Conservation (phyloP, 1,140 invertebrate genomes). For the Periplaneta americana region DNA sequence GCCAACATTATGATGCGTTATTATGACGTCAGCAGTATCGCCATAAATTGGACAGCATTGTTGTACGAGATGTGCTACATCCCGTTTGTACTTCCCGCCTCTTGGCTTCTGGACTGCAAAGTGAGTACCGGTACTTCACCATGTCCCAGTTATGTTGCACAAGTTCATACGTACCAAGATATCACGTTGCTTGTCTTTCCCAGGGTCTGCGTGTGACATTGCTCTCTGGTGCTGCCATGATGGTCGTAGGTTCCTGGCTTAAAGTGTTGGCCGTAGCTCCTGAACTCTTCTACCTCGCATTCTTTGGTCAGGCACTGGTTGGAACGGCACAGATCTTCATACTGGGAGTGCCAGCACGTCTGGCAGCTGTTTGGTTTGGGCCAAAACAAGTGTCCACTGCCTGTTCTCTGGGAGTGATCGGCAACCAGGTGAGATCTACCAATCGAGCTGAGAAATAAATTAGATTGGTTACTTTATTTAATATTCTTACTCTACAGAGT, state of each 20-base stretch:
- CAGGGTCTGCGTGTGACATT: conserved; percentile 51
- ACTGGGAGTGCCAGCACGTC: conserved; percentile 60
- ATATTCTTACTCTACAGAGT: too few relatives aligned
- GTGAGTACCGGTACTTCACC: conserved; percentile 12
- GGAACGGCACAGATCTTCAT: conserved; percentile 66
- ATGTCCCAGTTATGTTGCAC: too few relatives aligned
- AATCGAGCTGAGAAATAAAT: too few relatives aligned
- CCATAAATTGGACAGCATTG: conserved; percentile 59
- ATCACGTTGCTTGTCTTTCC: neutral
- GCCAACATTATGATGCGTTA: conserved; percentile 32
- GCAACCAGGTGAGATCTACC: conserved; percentile 53
- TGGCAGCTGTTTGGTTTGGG: conserved; percentile 68
- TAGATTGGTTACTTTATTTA: too few relatives aligned
- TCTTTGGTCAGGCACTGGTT: conserved; percentile 61
- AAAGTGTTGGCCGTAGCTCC: conserved; percentile 57
- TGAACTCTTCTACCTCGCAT: conserved; percentile 57
- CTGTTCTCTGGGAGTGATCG: conserved; percentile 70
- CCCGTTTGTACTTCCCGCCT: conserved; percentile 61
- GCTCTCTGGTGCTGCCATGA: conserved; percentile 51
- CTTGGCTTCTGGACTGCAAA: conserved; percentile 52
- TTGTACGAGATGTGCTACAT: conserved; percentile 68
- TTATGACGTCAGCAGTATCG: conserved; percentile 36
- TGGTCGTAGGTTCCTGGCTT: conserved; percentile 63
- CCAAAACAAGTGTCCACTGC: conserved; percentile 63
- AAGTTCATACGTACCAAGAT: too few relatives aligned